Conservation (phyloP, 2,888 invertebrate species). For the Mystacides longicornis region DNA sequence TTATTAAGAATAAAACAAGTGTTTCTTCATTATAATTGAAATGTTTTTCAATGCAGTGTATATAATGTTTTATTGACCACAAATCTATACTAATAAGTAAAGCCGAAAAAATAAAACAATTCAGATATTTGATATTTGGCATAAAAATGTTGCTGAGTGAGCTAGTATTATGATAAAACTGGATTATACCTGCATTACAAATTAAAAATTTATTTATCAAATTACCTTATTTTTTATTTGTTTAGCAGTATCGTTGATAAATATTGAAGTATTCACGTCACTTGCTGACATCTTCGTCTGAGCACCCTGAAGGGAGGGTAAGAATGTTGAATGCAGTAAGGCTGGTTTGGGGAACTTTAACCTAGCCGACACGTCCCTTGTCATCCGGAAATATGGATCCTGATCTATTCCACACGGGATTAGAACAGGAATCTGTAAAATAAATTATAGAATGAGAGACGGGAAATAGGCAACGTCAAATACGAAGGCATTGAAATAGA, state of each 20-base stretch:
- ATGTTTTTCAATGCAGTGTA: too few relatives aligned
- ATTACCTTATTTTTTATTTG: slow-evolving; percentile 90
- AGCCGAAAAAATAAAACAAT: too few relatives aligned
- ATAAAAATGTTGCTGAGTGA: too few relatives aligned
- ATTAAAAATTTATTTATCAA: neutral
- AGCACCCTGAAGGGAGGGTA: slow-evolving; percentile 93
- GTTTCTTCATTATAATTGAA: too few relatives aligned
- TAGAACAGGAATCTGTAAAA: slow-evolving; percentile 45
- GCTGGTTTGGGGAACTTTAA: slow-evolving; percentile 85
- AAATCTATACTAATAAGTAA: too few relatives aligned
- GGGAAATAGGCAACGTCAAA: neutral
- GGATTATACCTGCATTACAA: neutral
- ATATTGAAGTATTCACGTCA: slow-evolving; percentile 88
- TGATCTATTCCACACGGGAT: slow-evolving; percentile 99
- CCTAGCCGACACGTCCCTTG: slow-evolving; percentile 93
- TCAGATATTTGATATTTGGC: too few relatives aligned
- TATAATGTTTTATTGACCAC: too few relatives aligned
- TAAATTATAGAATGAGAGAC: neutral
- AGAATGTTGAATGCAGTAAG: slow-evolving; percentile 78
- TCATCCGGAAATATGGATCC: slow-evolving; percentile 99
- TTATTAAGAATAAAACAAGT: too few relatives aligned
- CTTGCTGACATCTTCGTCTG: slow-evolving; percentile 98
- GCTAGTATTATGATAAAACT: too few relatives aligned
- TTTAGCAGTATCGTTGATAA: slow-evolving; percentile 89
- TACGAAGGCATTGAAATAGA: neutral